phyloP scores from a whole-genome alignment of 2,888 invertebrate species.

The Balanococcus diminutus region DNA sequence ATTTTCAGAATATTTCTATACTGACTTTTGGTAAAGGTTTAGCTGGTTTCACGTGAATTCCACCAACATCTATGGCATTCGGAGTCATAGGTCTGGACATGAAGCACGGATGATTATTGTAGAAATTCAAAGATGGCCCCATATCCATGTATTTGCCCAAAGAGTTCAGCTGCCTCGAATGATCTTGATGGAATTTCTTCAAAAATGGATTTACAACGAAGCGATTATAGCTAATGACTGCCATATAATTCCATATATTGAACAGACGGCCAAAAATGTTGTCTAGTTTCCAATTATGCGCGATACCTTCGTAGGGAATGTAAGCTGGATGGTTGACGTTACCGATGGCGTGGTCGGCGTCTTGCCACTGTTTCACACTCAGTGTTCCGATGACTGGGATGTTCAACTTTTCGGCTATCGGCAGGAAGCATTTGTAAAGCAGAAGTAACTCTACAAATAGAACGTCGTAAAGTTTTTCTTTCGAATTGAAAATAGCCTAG shows the following conservation, averaged over 20 bases:
- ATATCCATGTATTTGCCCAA: not conserved
- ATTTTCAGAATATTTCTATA: too few relatives aligned
- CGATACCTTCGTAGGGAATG: not conserved
- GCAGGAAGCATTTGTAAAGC: slow-evolving; percentile 26
- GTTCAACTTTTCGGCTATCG: slow-evolving; percentile 43
- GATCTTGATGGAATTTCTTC: not conserved
- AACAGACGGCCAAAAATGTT: not conserved
- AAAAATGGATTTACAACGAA: not conserved
- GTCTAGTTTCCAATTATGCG: not conserved
- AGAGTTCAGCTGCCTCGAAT: not conserved
- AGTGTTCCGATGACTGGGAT: slow-evolving; percentile 36
- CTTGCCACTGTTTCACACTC: not conserved
- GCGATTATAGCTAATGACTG: not conserved
- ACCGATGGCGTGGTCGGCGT: slow-evolving; percentile 3
- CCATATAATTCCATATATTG: not conserved
- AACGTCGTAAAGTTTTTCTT: slow-evolving; percentile 36
- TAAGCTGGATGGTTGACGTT: not conserved
- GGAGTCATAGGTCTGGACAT: slow-evolving; percentile 16
- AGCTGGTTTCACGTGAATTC: slow-evolving; percentile 18
- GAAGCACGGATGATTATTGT: slow-evolving; percentile 38
- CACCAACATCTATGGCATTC: slow-evolving; percentile 32
- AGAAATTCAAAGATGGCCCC: not conserved
- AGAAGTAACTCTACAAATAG: slow-evolving; percentile 12
- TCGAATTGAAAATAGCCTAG: slow-evolving; percentile 3
- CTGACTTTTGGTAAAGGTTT: slow-evolving; percentile 44